Conservation (phyloP, 2,888 invertebrate genomes). For the Chrysina gloriosa region DNA sequence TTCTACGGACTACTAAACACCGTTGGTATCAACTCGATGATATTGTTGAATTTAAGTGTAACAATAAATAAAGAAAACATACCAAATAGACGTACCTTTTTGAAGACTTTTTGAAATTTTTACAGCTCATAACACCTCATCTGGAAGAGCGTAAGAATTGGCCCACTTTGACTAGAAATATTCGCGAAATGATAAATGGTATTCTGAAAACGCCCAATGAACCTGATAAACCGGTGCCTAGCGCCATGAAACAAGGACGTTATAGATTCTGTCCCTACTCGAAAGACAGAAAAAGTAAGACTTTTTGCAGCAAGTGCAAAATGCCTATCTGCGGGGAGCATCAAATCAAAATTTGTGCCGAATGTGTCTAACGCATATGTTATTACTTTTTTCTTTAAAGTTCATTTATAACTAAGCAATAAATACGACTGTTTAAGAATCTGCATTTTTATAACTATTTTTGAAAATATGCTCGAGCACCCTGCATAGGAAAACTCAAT, state of each 20-base stretch:
- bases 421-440: too few species aligned
- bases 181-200: not conserved
- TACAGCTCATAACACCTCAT: not conserved
- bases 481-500: too few species aligned
- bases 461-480: too few species aligned
- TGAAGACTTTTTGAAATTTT: not conserved
- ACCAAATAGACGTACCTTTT: not conserved
- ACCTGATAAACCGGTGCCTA: not conserved
- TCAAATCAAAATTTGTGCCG: not conserved
- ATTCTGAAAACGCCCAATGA: too few species aligned
- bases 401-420: too few species aligned
- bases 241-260: not conserved
- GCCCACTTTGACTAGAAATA: not conserved
- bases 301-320: not conserved
- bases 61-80: not conserved
- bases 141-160: not conserved
- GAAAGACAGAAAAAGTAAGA: not conserved
- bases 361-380: not conserved
- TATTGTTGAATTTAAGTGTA: too few species aligned
- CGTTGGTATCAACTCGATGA: too few species aligned
- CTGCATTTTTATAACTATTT: too few species aligned
- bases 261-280: not conserved
- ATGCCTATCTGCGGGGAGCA: not conserved
- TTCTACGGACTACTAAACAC: too few species aligned
- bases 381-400: too few species aligned